Base-by-base conservation (phyloP, 2,113 vertebrate genomes). In the Antennarius striatus region DNA sequence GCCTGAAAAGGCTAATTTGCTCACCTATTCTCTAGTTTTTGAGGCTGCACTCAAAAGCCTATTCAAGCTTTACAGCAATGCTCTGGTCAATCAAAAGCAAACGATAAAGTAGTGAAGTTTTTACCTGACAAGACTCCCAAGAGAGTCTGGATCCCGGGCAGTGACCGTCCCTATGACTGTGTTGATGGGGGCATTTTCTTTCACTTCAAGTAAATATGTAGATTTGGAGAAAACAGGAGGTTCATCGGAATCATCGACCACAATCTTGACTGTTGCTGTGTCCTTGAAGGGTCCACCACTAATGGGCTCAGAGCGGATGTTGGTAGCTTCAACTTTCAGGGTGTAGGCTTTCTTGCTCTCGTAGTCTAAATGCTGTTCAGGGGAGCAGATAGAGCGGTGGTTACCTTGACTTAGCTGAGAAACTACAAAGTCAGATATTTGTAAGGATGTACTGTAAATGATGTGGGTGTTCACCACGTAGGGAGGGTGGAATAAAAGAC, bases 341-440 rank as follows among this genome's bases (percentile, higher is more conserved):
- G 94, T 97, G 90, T 96, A 99, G 76, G 95, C 93, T 88, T 90
- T 94, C 81, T 95, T 97, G 86, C 80, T 94, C 92, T 99, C 98
- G 61, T 94, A 98, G 91, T 99, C 96, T 91, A 99, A 88, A 10
- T 93, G 94, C 97, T 99, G 94, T 39, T 36, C 58, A 68, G 88
- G 88, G 87, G 11, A 47, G 50, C 1, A 75, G 9, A 75, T 14
- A 65, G 3, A 65, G 1, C 55, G 0, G 40, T 10, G 15, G 45
- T 81, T 4, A 75, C 47, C 64, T 67, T 4, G 14, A 29, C 10
- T 56, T 16, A 11, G 32, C 32, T 22, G 12, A 4, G 8, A 63
- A 10, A 10, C 4, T 4, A 43, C 14, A 50, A 42, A 30, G 55
- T 45, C 9, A 3, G 36, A 56, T 4, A 50, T 9, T 1, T 9